Base-by-base conservation (phyloP, 1,140 invertebrate genomes). In the Macrocentrus cingulum region DNA sequence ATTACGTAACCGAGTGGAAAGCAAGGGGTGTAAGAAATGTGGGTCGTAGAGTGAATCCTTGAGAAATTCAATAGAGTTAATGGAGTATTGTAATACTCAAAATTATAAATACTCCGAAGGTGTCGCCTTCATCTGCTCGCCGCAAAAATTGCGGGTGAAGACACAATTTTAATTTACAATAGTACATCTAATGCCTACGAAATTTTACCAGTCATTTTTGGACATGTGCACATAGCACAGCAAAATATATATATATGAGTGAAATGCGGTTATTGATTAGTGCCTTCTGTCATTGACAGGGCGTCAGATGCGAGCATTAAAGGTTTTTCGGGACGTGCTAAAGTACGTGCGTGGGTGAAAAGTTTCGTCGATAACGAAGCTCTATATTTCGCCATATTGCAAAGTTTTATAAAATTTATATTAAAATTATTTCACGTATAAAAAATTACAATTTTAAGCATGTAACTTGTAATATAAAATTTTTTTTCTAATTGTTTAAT, bases 251-350 rank as follows among this genome's bases (percentile, higher is more conserved):
- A 68, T 67, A 66, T 71, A 67, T 69, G 67, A 71, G 63, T 66
- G 55, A 61, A 66, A 74, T 74, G 72, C 67, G 72, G 70, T 75
- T 75, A 75, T 75, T 74, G 72, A 75, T 75, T 75, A 65, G 67
- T 32, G 57, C 61, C 54, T 72, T 45, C 71, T 74, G 74, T 74
- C 70, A 72, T 75, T 72, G 72, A 73, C 71, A 67, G 65, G 56
- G 62, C 66, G 66, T 70, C 69, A 69, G 63, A 65, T 69, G 62
- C 62, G 63, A 68, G 61, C 56, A 61, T 37, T 66, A 58, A 64
- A 60, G 45, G 48, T 66, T 64, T 64, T 68, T 70, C 49, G 54
- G 60, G 25, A 59, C 51, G 54, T 20, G 39, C 46, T 16, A 32
- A 9, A 4, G 4, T 9, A 9, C 9, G 25, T 5, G 25, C 25